Conservation (phyloP, 2,888 invertebrate genomes). For the Morinoia aosen region DNA sequence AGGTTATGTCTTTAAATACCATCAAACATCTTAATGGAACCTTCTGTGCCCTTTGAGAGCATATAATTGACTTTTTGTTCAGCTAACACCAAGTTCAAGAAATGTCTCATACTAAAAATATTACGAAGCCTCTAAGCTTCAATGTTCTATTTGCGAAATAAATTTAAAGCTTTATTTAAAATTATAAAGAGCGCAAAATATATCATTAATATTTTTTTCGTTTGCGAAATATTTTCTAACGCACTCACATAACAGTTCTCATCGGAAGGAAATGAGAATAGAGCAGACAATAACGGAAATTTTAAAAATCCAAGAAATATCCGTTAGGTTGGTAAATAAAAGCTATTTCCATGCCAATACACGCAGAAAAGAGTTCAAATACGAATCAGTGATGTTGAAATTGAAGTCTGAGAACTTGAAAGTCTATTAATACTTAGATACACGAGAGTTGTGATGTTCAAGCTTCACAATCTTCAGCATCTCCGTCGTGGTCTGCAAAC, state of each 20-base stretch:
- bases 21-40: background rate
- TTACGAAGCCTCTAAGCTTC: no score
- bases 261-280: background rate
- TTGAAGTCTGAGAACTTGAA: background rate
- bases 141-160: no score
- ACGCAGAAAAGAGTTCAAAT: background rate
- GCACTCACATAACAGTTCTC: no score
- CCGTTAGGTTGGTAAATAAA: background rate
- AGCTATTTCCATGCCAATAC: background rate
- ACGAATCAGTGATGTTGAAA: background rate
- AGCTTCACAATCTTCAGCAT: background rate
- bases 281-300: background rate
- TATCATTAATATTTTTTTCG: no score
- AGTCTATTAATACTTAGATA: conserved; percentile 4
- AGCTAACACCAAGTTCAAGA: background rate
- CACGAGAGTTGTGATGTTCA: background rate
- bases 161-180: no score
- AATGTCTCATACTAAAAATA: no score
- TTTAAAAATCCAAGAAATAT: background rate
- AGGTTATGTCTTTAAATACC: background rate
- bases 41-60: background rate
- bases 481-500: conserved; percentile 36
- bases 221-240: no score
- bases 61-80: background rate
- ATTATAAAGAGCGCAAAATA: no score